Percentiles rank a stretch among this genome's conserved stretches.
Evolutionary conservation across 2,888 invertebrate genomes (phyloP).

Genomic region (Drosophila formosana): DNA sequence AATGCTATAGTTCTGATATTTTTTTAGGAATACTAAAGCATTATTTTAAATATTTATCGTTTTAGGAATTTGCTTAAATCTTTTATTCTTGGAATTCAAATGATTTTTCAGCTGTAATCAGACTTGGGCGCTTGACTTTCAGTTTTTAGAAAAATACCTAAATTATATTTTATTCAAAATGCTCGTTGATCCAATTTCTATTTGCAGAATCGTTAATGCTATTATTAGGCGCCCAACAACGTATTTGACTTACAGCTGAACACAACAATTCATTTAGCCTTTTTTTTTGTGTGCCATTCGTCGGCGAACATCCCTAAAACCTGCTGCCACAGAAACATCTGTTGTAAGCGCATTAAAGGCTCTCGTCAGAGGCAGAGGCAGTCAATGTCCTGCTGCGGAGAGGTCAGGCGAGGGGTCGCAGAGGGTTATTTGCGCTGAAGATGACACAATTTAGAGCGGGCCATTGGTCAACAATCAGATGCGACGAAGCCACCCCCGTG

Average conservation of each 20-base stretch:
- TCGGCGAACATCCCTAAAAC: slow-evolving; percentile 32
- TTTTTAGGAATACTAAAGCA: no score
- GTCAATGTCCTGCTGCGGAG: slow-evolving; percentile 6
- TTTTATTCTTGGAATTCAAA: not conserved
- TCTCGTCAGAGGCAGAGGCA: slow-evolving; percentile 21
- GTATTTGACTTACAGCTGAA: slow-evolving; percentile 40
- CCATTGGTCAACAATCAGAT: slow-evolving; percentile 51
- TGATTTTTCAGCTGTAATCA: not conserved
- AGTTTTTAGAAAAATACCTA: not conserved
- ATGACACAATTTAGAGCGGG: slow-evolving; percentile 67
- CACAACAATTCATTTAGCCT: slow-evolving; percentile 39
- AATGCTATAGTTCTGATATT: not conserved
- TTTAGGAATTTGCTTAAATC: not conserved
- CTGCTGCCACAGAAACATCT: slow-evolving; percentile 62
- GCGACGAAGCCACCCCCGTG: slow-evolving; percentile 26
- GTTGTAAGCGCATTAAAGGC: slow-evolving; percentile 71
- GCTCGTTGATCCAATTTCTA: slow-evolving; percentile 9
- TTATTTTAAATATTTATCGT: no score
- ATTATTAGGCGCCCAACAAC: slow-evolving; percentile 26
- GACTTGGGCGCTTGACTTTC: not conserved
- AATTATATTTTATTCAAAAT: slow-evolving; percentile 4
- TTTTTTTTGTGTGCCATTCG: slow-evolving; percentile 6
- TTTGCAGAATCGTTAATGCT: slow-evolving; percentile 19
- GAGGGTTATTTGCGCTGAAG: slow-evolving; percentile 50
- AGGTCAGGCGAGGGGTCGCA: slow-evolving; percentile 21